Percentiles rank a stretch among this genome's conserved stretches.
Evolutionary conservation across 1,140 invertebrate species (phyloP).

Genomic region (Nylanderia fulva): DNA sequence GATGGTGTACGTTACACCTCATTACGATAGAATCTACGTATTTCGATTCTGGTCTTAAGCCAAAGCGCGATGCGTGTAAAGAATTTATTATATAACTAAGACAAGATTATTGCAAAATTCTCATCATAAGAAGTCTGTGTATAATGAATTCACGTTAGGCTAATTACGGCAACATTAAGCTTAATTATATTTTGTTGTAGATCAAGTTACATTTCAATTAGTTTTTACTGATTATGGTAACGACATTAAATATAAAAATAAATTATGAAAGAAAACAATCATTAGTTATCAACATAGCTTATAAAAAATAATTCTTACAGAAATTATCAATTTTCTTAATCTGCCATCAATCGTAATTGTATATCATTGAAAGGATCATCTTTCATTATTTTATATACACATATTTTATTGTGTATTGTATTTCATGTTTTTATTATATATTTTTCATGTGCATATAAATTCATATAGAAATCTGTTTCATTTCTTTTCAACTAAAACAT

Average conservation of each 20-base stretch:
- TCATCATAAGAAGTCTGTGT: slow-evolving; percentile 41
- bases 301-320: background rate
- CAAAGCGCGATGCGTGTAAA: slow-evolving; percentile 66
- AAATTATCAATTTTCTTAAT: background rate
- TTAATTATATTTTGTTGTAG: background rate
- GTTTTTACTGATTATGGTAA: background rate
- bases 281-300: background rate
- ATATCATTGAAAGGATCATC: background rate
- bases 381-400: background rate
- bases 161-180: background rate
- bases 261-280: background rate
- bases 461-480: background rate
- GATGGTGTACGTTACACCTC: slow-evolving; percentile 65
- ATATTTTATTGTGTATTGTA: background rate
- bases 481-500: background rate
- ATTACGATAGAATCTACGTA: slow-evolving; percentile 75
- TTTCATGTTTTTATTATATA: background rate
- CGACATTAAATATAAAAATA: background rate
- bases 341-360: background rate
- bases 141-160: slow-evolving; percentile 33
- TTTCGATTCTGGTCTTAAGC: slow-evolving; percentile 73
- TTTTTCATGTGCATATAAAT: background rate
- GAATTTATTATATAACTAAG: slow-evolving; percentile 73
- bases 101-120: slow-evolving; percentile 71
- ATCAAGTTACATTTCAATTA: slow-evolving; percentile 2